These are phyloP conservation scores for Callipepla squamata DNA, from an alignment of 2,113 vertebrate species.

Conservation along the genomic window DNA sequence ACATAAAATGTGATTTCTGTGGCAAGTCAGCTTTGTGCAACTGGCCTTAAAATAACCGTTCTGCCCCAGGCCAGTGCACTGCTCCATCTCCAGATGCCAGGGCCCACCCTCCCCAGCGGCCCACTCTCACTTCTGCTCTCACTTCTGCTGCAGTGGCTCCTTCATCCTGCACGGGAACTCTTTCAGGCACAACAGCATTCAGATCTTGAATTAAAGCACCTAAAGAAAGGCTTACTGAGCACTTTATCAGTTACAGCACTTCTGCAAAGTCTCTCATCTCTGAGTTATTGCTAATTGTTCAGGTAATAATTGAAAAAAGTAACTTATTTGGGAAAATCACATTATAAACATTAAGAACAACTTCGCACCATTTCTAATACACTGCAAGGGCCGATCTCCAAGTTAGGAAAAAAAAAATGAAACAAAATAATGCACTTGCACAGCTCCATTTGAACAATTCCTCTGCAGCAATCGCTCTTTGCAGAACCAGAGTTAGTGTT, in stretches of 20 bases:
- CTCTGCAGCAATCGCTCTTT: neutral
- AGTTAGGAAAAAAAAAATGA: neutral
- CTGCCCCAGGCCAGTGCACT: neutral
- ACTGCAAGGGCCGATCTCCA: neutral
- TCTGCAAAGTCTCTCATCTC: neutral
- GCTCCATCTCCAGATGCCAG: neutral
- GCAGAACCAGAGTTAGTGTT: neutral
- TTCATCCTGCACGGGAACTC: neutral
- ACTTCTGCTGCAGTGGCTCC: fast-evolving
- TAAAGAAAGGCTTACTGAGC: neutral
- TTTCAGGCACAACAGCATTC: neutral
- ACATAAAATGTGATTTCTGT: neutral
- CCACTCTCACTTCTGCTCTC: neutral
- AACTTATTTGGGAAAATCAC: neutral
- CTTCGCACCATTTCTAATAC: neutral
- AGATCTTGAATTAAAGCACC: neutral
- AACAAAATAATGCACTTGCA: neutral
- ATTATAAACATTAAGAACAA: neutral
- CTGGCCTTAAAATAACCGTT: neutral
- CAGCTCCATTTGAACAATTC: neutral
- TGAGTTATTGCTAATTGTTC: neutral
- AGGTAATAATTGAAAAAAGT: neutral
- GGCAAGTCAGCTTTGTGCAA: neutral
- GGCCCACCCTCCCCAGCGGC: neutral
- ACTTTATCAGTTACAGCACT: neutral